Evolutionary conservation across 2,797 vertebrate genomes (phyloP), one percentile per base, ranked within the genome.

Genomic region (Mycteria americana): DNA sequence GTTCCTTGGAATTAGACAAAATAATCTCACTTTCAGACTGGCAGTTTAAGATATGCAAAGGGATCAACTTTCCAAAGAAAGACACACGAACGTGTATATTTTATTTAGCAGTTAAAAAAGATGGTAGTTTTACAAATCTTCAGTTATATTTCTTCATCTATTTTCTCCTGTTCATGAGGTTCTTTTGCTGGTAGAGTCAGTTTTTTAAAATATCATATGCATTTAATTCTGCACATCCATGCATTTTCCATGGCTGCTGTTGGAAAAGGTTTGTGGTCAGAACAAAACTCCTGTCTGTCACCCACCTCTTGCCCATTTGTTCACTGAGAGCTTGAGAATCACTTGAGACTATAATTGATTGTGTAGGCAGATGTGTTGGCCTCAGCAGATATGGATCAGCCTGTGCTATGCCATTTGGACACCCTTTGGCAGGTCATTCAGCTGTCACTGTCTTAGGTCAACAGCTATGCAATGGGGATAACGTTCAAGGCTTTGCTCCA

Each of bases 181-280:
- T 77, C 33, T 67, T 51, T 30, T 11, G 11, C 10, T 63, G 30
- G 4, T 21, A 54, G 14, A 45, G 6, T 41, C 35, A 35, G 16
- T 5, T 45, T 60, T 85, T 53, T n/a, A 25, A 80, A 51, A 17
- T 8, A 22, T 5, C 41, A 23, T 19, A 33, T 46, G 15, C 6
- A 28, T 21, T 62, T 54, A 68, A 59, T 59, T 48, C 22, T 63
- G 18, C 15, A 48, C 11, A 16, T 70, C 37, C 5, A 33, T 37
- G 3, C 8, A 3, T 48, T 85, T 77, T 13, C 4, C 5, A 0
- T 10, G 30, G 15, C 25, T 27, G 3, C 5, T 53, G 18, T 7
- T 33, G 37, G 57, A 11, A 53, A 25, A 51, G 11, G 22, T 31
- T 67, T 74, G 30, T 53, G 43, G 18, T 75, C 41, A 80, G 30